These are phyloP conservation scores for Ctenopoma multispine DNA, from an alignment of 2,797 vertebrate genomes.

Conservation along the genomic window DNA sequence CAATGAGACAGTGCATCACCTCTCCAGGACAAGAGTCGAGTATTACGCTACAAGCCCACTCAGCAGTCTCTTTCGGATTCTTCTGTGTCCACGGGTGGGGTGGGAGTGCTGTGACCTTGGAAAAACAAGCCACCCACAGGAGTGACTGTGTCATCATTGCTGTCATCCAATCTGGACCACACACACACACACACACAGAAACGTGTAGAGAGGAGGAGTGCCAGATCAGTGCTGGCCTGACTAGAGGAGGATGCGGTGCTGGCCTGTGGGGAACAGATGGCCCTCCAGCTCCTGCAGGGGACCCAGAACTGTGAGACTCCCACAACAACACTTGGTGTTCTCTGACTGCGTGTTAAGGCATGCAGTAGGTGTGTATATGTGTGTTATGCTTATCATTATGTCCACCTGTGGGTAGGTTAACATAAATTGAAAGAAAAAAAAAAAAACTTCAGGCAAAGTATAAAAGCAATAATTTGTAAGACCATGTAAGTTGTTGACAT, in stretches of 20 bases:
- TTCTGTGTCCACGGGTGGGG: conserved; percentile 58
- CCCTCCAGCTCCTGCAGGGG: conserved; percentile 67
- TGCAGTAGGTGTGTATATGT: not conserved
- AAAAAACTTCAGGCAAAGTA: not conserved
- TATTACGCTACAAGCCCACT: conserved; percentile 57
- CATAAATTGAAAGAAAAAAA: not conserved
- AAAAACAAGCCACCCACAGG: conserved; percentile 81
- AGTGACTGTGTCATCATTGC: conserved; percentile 74
- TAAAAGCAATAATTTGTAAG: conserved; percentile 4
- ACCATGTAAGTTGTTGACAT: not conserved
- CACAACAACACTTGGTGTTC: conserved; percentile 29
- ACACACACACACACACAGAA: conserved; percentile 44
- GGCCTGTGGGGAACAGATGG: conserved; percentile 84
- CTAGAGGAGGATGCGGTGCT: conserved; percentile 65
- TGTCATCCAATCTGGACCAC: conserved; percentile 79
- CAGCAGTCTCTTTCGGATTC: conserved; percentile 69
- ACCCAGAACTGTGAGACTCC: conserved; percentile 52
- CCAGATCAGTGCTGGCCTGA: conserved; percentile 73
- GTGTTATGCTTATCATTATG: not conserved
- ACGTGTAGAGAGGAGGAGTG: conserved; percentile 65
- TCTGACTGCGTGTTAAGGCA: conserved; percentile 7
- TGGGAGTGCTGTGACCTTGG: conserved; percentile 81
- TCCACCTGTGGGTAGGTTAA: not conserved
- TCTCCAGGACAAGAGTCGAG: conserved; percentile 41
- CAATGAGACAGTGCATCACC: conserved; percentile 17